These are phyloP conservation scores for Lepilemur septentrionalis DNA, from an alignment of 2,797 vertebrate species.

Conservation along the genomic window DNA sequence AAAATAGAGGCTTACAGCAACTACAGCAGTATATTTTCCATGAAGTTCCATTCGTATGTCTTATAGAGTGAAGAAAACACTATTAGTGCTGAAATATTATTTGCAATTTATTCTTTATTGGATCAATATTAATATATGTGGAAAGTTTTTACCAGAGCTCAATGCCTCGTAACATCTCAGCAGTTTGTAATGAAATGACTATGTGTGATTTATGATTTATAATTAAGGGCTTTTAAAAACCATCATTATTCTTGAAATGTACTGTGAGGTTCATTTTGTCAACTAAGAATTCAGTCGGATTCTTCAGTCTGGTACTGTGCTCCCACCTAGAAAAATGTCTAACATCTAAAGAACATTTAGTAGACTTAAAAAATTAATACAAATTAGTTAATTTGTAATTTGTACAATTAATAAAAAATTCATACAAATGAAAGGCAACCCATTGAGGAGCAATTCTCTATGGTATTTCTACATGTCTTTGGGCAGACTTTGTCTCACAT, in stretches of 20 bases:
- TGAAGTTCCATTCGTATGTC: slow-evolving; percentile 22
- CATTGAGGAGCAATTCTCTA: neutral
- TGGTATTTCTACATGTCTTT: neutral
- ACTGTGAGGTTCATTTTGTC: neutral
- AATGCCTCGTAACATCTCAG: slow-evolving; percentile 37
- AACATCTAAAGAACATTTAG: neutral
- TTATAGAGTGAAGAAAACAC: slow-evolving; percentile 36
- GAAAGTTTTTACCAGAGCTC: slow-evolving; percentile 41
- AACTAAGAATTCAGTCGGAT: slow-evolving; percentile 15
- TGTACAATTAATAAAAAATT: too few species aligned
- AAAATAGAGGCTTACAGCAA: slow-evolving; percentile 43
- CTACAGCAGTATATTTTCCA: neutral
- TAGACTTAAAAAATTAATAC: neutral
- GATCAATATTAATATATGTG: slow-evolving; percentile 65
- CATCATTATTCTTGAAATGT: slow-evolving; percentile 49
- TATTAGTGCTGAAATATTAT: slow-evolving; percentile 55
- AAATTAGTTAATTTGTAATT: neutral
- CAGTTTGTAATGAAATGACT: slow-evolving; percentile 66
- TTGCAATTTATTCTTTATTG: slow-evolving; percentile 63
- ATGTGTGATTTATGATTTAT: slow-evolving; percentile 57
- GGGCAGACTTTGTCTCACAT: neutral
- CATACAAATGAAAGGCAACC: neutral
- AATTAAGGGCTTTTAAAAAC: slow-evolving; percentile 65
- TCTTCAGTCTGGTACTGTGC: neutral
- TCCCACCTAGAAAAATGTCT: neutral